Percentiles rank a stretch among this genome's conserved stretches.
These are phyloP conservation scores for Macaca fascicularis DNA, from an alignment of 2,113 vertebrate species.

Conservation along the genomic window T2T-MFA8v1.1 NC_088384.1:71042501-71043000, in stretches of 20 bases:
- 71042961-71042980: neutral
- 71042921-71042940: neutral
- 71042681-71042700: neutral
- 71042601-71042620: neutral
- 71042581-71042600: neutral
- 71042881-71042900: neutral
- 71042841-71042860: neutral
- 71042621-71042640: neutral
- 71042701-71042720: neutral
- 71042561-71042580: accelerated
- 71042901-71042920: neutral
- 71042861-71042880: neutral
- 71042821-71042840: neutral
- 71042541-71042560: neutral
- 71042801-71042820: neutral
- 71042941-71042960: neutral
- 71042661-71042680: neutral
- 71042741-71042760: neutral
- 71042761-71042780: neutral
- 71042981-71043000: neutral
- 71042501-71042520: accelerated
- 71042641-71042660: neutral
- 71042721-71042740: neutral
- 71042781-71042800: neutral
- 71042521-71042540: accelerated